phyloP scores from a whole-genome alignment of 2,113 vertebrate genomes.

The Hydropotes inermis region DNA sequence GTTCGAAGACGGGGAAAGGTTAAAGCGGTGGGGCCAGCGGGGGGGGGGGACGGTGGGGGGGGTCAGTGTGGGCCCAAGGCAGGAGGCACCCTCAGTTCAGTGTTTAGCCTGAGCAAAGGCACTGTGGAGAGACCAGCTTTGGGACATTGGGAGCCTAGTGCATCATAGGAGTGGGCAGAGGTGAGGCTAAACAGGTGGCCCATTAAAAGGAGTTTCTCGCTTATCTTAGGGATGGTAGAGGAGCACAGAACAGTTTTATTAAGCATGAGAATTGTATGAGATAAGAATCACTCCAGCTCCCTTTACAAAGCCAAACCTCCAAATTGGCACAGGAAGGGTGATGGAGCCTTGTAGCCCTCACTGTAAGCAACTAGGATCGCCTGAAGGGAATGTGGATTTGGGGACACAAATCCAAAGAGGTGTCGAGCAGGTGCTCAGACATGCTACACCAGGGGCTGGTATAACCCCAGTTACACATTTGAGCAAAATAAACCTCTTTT shows the following conservation, averaged over 20 bases:
- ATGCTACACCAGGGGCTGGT: neutral
- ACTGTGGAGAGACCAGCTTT: neutral
- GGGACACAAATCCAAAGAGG: neutral
- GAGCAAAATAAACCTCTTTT: neutral
- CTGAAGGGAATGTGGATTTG: neutral
- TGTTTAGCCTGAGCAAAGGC: neutral
- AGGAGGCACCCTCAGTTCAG: neutral
- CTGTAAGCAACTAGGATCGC: neutral
- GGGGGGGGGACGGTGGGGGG: rapidly evolving
- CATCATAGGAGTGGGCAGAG: neutral
- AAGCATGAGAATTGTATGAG: neutral
- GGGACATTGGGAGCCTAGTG: neutral
- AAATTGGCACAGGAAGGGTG: neutral
- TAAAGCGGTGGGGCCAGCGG: too few species aligned
- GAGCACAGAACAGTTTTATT: neutral
- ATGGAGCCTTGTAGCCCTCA: neutral
- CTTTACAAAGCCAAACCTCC: neutral
- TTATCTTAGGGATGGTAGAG: neutral
- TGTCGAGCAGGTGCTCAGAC: neutral
- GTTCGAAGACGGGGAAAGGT: neutral
- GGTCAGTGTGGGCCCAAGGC: rapidly evolving
- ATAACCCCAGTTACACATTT: neutral
- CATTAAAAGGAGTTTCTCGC: neutral
- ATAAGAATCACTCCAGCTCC: neutral
- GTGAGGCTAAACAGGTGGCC: neutral